These are phyloP conservation scores for Torymus auratus DNA, from an alignment of 2,888 invertebrate genomes.

Conservation along the genomic window DNA sequence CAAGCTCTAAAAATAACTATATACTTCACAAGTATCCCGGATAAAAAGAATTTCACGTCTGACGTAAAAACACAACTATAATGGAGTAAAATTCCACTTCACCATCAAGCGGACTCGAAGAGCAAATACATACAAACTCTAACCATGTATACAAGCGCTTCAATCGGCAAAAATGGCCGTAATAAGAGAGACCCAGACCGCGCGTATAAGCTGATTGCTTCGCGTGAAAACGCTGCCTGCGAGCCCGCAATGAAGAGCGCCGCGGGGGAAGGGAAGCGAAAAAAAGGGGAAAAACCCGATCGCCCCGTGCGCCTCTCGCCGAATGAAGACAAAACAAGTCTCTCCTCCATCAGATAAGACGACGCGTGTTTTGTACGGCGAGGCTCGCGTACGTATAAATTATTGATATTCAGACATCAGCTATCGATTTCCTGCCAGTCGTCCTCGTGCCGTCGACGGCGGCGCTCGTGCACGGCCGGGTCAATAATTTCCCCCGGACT, in stretches of 20 bases:
- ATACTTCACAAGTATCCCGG: too few relatives aligned
- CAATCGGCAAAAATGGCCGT: too few relatives aligned
- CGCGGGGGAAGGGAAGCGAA: not conserved
- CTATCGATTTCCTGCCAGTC: slow-evolving; percentile 48
- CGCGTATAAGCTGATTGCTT: slow-evolving; percentile 18
- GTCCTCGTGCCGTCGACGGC: not conserved
- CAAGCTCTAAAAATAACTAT: too few relatives aligned
- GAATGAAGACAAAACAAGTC: slow-evolving; percentile 28
- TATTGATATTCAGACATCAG: slow-evolving; percentile 51
- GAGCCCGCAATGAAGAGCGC: not conserved
- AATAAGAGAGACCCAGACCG: not conserved
- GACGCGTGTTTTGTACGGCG: slow-evolving; percentile 8
- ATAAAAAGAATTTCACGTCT: too few relatives aligned
- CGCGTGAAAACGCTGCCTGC: not conserved
- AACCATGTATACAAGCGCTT: too few relatives aligned
- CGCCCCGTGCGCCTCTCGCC: too few relatives aligned
- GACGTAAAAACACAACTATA: too few relatives aligned
- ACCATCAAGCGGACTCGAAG: too few relatives aligned
- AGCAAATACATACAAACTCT: too few relatives aligned
- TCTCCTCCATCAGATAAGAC: slow-evolving; percentile 33
- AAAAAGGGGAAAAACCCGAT: not conserved
- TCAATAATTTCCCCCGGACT: slow-evolving; percentile 44
- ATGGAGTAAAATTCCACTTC: too few relatives aligned
- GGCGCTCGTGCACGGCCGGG: not conserved
- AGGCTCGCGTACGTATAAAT: slow-evolving; percentile 41